A percentile compares a stretch with the other conserved stretches of the same genome.
phyloP scores from a whole-genome alignment of 2,888 invertebrate species.

The Phoronis australis region DNA sequence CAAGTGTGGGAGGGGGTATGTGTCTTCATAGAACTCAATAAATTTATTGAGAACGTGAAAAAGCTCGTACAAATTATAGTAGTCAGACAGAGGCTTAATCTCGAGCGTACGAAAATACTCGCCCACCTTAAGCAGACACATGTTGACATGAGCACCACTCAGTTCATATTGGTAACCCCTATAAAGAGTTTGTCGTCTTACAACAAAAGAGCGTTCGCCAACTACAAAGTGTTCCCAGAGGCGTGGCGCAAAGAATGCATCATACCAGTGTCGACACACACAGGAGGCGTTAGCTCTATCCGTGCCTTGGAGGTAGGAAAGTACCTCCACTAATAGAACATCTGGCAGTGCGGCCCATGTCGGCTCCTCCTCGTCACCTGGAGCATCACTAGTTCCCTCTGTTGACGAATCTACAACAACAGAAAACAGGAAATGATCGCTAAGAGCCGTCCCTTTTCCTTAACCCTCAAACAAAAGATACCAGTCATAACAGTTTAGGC shows the following conservation, averaged over 20 bases:
- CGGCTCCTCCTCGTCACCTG: constrained; percentile 5
- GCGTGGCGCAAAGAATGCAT: constrained; percentile 66
- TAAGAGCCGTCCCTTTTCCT: too few species aligned
- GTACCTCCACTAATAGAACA: constrained; percentile 68
- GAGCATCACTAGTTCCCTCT: too few species aligned
- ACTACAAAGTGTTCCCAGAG: constrained; percentile 73
- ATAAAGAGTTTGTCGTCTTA: constrained; percentile 72
- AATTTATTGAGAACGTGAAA: constrained; percentile 76
- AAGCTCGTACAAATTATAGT: constrained; percentile 77
- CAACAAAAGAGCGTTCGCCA: constrained; percentile 68
- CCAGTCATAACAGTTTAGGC: too few species aligned
- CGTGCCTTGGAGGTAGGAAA: constrained; percentile 63
- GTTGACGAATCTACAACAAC: too few species aligned
- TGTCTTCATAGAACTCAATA: constrained; percentile 56
- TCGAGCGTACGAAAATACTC: constrained; percentile 63
- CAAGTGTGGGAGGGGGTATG: constrained; percentile 34
- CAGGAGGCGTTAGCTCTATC: constrained; percentile 71
- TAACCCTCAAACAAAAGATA: too few species aligned
- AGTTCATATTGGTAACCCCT: constrained; percentile 71
- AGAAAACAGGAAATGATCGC: too few species aligned
- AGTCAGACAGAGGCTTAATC: constrained; percentile 70
- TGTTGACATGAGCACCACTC: constrained; percentile 69
- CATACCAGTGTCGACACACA: constrained; percentile 51
- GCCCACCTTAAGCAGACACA: constrained; percentile 67
- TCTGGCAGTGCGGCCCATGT: constrained; percentile 68